These are phyloP conservation scores for Petaurus breviceps DNA, from an alignment of 2,113 vertebrate species.

Conservation along the genomic window DNA sequence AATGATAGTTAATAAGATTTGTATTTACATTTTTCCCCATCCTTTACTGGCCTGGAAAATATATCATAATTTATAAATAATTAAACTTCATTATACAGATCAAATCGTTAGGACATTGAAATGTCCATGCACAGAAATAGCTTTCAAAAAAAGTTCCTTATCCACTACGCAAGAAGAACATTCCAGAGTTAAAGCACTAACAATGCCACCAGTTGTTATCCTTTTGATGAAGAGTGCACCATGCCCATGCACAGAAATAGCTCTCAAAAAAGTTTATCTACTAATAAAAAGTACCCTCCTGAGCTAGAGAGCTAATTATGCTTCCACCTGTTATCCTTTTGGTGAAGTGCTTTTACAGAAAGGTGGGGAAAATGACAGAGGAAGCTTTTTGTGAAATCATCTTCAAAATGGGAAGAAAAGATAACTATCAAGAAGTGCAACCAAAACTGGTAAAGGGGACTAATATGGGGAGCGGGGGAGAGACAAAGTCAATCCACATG, in stretches of 20 bases:
- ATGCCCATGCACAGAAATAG: not conserved
- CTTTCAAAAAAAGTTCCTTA: not conserved
- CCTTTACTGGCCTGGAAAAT: not conserved
- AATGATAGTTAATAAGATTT: not conserved
- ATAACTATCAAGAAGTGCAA: not conserved
- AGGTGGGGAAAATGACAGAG: not conserved
- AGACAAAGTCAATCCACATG: not conserved
- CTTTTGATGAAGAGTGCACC: not conserved
- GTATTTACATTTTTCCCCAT: not conserved
- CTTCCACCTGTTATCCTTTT: not conserved
- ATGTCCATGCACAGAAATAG: not conserved
- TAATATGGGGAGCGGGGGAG: not conserved
- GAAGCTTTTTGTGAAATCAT: not conserved
- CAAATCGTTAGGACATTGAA: not conserved
- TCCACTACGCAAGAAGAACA: not conserved
- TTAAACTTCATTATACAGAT: not conserved
- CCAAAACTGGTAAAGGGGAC: not conserved
- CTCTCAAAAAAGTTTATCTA: not conserved
- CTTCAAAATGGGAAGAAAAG: not conserved
- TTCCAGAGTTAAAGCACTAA: not conserved
- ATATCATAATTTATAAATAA: constrained; percentile 11
- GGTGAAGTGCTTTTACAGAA: not conserved
- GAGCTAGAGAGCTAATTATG: no score
- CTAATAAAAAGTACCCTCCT: not conserved
- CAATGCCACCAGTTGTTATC: not conserved